Evolutionary conservation across 1,140 invertebrate genomes (phyloP).

Genomic region (Trinorchestia longiramus): DNA sequence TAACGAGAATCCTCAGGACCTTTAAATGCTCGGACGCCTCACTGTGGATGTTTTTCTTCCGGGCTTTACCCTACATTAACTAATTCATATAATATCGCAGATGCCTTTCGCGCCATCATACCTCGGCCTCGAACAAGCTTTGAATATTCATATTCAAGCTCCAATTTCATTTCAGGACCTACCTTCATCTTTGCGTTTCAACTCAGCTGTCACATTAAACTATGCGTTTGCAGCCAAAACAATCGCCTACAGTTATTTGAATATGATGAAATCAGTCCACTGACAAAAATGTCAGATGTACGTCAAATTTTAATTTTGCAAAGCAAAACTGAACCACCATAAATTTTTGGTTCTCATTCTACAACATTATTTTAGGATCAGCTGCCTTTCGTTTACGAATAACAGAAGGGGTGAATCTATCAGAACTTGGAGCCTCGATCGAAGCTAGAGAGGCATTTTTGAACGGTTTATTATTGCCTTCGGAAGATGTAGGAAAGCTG

Average conservation of each 20-base stretch:
- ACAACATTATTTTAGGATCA: not conserved
- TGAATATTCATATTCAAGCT: not conserved
- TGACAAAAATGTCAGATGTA: not conserved
- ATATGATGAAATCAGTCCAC: not conserved
- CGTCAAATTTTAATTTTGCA: not conserved
- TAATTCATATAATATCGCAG: not conserved
- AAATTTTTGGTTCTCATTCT: not conserved
- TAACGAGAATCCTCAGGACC: constrained; percentile 36
- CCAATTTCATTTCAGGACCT: not conserved
- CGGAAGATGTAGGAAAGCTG: too few species aligned
- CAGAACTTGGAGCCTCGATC: not conserved
- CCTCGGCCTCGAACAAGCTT: not conserved
- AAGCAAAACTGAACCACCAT: not conserved
- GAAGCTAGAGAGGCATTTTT: too few species aligned
- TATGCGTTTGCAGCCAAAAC: not conserved
- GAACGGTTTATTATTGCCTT: too few species aligned
- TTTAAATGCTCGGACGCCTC: constrained; percentile 38
- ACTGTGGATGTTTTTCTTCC: constrained; percentile 4
- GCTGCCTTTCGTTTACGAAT: not conserved
- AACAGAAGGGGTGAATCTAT: not conserved
- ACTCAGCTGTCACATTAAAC: not conserved
- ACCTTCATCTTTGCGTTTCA: not conserved
- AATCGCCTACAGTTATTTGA: not conserved
- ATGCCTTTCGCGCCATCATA: not conserved
- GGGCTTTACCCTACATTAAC: not conserved